Evolutionary conservation across 2,797 vertebrate genomes (phyloP), one percentile per base, ranked within the genome.

Genomic region (Ara ararauna): DNA sequence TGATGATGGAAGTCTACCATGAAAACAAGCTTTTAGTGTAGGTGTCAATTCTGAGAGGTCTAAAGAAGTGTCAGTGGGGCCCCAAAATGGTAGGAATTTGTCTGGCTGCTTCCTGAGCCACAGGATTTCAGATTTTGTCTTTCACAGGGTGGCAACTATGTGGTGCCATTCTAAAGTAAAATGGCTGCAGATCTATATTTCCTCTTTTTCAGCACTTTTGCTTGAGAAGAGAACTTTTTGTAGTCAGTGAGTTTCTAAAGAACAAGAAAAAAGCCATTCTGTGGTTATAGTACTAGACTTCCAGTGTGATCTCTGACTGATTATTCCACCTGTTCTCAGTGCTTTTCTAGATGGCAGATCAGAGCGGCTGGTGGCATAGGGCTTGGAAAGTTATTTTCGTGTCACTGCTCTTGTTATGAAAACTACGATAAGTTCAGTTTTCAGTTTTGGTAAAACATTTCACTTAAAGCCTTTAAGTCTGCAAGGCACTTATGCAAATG

Each of bases 401-500:
- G 62, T 76, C 84, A 79, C 22, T 71, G 16, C 9, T 82, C 38
- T 67, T 85, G 23, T 86, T 93, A 58, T 86, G 74, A 75, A 80
- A 86, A 53, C 27, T 38, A 78, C 36, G 36, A 84, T 22, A 40
- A 61, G 17, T 79, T 93, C 79, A 64, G 64, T 90, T 96, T 81
- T 93, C 79, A 64, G 64, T 90, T 96, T 95, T 81, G 53, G 73
- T 73, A 93, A 91, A 90, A 67, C 0, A 9, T 67, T 85, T 93
- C 21, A 34, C 54, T 93, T 73, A 71, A 62, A 85, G 32, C 32
- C 19, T 91, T 70, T 65, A 94, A 79, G 44, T 76, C 83, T 87
- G 51, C 34, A 91, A 90, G 90, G 60, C 85, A 93, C 67, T 96
- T 94, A 93, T 71, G 93, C 80, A 95, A 96, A 96, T 96, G 56